Evolutionary conservation across 2,113 vertebrate genomes (phyloP).

Genomic region (Ia io): DNA sequence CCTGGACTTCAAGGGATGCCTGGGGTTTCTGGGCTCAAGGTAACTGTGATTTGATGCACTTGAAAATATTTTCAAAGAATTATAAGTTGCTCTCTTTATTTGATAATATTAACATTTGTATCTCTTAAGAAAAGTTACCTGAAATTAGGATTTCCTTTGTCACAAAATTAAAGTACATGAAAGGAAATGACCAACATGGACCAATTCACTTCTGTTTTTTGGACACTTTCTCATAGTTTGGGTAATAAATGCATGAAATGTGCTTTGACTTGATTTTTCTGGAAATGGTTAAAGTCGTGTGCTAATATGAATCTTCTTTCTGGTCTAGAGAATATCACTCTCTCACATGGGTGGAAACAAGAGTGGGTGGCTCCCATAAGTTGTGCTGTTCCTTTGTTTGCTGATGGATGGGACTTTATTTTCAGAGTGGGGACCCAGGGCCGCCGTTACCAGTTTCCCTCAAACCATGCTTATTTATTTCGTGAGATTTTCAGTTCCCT

Average conservation of each 20-base stretch:
- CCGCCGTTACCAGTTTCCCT: not conserved
- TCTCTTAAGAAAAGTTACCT: not conserved
- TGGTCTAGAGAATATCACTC: not conserved
- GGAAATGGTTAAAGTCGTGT: not conserved
- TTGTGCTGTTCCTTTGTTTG: not conserved
- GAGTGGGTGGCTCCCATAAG: not conserved
- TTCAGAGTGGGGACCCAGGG: not conserved
- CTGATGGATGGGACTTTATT: not conserved
- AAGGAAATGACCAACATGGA: not conserved
- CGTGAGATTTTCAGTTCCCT: not conserved
- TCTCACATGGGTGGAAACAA: not conserved
- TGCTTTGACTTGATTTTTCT: not conserved
- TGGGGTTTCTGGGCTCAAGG: constrained; percentile 87
- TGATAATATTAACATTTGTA: not conserved
- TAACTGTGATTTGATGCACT: constrained; percentile 72
- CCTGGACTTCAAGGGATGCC: constrained; percentile 86
- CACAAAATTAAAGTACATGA: not conserved
- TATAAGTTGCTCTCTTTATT: not conserved
- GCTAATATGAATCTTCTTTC: not conserved
- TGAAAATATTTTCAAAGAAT: constrained; percentile 21
- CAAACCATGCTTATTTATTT: not conserved
- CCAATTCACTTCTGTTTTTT: not conserved
- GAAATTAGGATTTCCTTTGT: not conserved
- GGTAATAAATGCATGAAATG: not conserved
- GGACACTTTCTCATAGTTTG: not conserved